Percentiles rank a stretch among this genome's conserved stretches.
These are phyloP conservation scores for Micrastur ruficollis DNA, from an alignment of 2,797 vertebrate species.

Conservation along the genomic window DNA sequence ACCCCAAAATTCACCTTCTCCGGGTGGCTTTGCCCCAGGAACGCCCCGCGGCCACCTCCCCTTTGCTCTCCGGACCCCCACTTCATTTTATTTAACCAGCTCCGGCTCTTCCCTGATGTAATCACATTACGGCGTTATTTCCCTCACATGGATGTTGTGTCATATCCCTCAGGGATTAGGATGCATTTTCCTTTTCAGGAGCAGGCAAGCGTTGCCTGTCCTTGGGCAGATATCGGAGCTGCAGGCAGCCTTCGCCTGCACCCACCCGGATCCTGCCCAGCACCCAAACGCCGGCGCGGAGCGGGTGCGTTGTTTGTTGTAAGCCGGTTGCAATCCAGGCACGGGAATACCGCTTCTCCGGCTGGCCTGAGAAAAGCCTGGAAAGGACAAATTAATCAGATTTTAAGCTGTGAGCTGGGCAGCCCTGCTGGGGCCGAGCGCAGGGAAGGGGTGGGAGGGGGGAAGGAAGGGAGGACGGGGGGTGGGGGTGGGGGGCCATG, in stretches of 20 bases:
- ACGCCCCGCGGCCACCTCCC: accelerated
- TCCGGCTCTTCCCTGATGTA: not conserved
- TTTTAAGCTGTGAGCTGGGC: not conserved
- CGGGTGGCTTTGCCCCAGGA: accelerated
- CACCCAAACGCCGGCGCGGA: accelerated
- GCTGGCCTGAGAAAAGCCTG: not conserved
- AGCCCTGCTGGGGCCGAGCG: not conserved
- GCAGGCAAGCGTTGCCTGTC: not conserved
- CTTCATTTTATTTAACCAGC: not conserved
- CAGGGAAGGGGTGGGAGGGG: accelerated
- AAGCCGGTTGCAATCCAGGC: not conserved
- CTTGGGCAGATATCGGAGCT: not conserved
- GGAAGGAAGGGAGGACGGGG: not conserved
- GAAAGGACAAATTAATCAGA: not conserved
- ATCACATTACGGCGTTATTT: not conserved
- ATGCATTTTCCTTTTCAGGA: not conserved
- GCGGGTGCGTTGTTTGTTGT: not conserved
- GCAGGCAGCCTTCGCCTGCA: not conserved
- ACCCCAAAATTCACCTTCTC: not conserved
- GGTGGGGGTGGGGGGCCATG: not conserved
- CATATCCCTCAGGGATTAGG: not conserved
- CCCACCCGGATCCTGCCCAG: not conserved
- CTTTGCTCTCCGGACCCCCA: not conserved
- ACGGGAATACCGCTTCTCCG: accelerated
- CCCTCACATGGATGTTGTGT: not conserved